Evolutionary conservation across 2,113 vertebrate species (phyloP), one percentile per base, ranked within the genome.

Genomic region (Chelonoidis abingdonii): DNA sequence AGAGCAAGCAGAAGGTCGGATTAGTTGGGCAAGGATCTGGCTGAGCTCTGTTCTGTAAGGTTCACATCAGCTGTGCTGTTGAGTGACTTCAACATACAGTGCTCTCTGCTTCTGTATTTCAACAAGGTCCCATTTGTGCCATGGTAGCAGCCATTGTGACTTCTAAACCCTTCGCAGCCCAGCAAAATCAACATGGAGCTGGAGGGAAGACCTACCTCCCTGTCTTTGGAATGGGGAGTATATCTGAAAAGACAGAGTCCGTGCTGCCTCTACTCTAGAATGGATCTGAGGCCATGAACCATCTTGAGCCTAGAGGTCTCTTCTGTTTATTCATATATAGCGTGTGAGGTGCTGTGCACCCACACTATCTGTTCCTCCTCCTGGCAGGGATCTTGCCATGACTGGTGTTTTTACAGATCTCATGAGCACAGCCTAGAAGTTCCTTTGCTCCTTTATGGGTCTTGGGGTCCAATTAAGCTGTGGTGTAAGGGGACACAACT

Each of bases 161-260:
- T 52, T 29, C 83, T 88, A 78, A 44, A 56, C 72, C 76, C 53
- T 44, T 41, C 2, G 1, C 4, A 8, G 2, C 12, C 14, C 0
- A 2, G 3, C 29, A 59, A 31, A 54, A 53, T 35, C 5, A 35
- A 24, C 0, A 9, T 0, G 0, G 35, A 10, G 56, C 41, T 0
- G 0, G 9, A 50, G n/a, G 13, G 17, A 69, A 86, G 50, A 56
- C 44, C 65, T 80, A 5, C 3, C 90, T 88, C 47, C 14, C 44
- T 59, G 52, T 38, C 27, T 92, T 76, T 57, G 44, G 29, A 69
- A n/a, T 80, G 38, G 11, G 10, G 44, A 44, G 52, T 5, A 27
- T 22, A n/a, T 83, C 76, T 57, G 76, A 25, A 53, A 16, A 75
- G 47, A 53, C 49, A 24, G 31, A 65, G 6, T 80, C 76, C 54